Conservation (phyloP, 2,888 invertebrate species). For the Sphinx pinastri region DNA sequence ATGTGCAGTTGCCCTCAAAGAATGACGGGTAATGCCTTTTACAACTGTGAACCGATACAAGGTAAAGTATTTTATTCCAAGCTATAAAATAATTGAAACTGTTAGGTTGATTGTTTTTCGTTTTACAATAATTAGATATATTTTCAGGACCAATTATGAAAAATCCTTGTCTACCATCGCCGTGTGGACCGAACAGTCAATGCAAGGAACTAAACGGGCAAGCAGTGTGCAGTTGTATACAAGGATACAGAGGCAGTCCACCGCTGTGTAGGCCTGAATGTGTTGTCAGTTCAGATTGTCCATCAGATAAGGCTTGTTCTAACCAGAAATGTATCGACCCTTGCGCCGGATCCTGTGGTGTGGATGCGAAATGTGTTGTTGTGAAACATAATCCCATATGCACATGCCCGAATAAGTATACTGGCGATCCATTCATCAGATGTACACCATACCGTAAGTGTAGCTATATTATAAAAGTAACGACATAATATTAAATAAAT, state of each 20-base stretch:
- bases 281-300: constrained; percentile 89
- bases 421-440: constrained; percentile 90
- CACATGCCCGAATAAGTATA: constrained; percentile 86
- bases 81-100: background rate
- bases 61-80: constrained; percentile 47
- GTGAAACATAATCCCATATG: constrained; percentile 91
- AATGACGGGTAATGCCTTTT: constrained; percentile 88
- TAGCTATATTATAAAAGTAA: background rate
- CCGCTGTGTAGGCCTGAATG: constrained; percentile 91
- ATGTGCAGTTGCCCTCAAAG: constrained; percentile 88
- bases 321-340: constrained; percentile 91
- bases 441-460: constrained; percentile 81
- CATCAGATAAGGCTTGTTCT: constrained; percentile 88
- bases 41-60: constrained; percentile 83
- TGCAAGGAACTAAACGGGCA: constrained; percentile 86
- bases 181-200: constrained; percentile 91
- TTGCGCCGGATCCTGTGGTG: constrained; percentile 89
- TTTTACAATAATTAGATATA: background rate
- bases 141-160: constrained; percentile 65
- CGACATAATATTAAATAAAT: background rate
- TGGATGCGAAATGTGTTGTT: constrained; percentile 88
- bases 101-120: no score
- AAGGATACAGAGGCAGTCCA: constrained; percentile 88
- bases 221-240: constrained; percentile 89
- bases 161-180: constrained; percentile 88